Evolutionary conservation across 1,140 invertebrate genomes (phyloP).

Genomic region (Calliphora vicina): DNA sequence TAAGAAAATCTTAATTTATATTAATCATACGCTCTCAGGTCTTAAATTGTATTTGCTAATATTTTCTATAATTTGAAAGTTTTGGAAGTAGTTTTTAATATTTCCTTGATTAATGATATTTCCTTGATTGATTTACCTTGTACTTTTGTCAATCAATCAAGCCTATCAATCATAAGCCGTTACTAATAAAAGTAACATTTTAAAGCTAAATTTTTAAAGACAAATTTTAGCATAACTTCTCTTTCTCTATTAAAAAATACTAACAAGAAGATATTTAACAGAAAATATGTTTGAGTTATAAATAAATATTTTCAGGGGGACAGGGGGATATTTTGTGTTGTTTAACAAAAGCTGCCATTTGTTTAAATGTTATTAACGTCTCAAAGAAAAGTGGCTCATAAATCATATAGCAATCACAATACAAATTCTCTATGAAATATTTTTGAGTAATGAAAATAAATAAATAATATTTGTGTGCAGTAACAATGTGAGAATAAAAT

Average conservation of each 20-base stretch:
- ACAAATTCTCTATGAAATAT: background rate
- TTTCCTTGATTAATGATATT: too few relatives aligned
- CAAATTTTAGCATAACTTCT: background rate
- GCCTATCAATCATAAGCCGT: background rate
- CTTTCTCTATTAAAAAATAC: background rate
- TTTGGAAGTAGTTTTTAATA: too few relatives aligned
- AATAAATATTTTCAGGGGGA: background rate
- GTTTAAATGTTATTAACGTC: background rate
- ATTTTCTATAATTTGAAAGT: too few relatives aligned
- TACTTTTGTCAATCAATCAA: background rate
- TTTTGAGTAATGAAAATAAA: background rate
- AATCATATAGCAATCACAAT: background rate
- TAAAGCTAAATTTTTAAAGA: background rate
- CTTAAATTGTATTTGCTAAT: too few relatives aligned
- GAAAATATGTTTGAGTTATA: background rate
- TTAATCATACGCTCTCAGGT: too few relatives aligned
- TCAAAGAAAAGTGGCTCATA: conserved; percentile 9
- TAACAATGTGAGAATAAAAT: conserved; percentile 3
- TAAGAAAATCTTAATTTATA: too few relatives aligned
- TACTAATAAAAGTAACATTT: background rate
- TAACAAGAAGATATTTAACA: background rate
- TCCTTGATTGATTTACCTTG: too few relatives aligned
- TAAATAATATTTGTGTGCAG: background rate
- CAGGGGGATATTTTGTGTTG: background rate
- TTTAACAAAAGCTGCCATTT: background rate